Base-by-base conservation (phyloP, 2,888 invertebrate species). In the Tachina lurida region DNA sequence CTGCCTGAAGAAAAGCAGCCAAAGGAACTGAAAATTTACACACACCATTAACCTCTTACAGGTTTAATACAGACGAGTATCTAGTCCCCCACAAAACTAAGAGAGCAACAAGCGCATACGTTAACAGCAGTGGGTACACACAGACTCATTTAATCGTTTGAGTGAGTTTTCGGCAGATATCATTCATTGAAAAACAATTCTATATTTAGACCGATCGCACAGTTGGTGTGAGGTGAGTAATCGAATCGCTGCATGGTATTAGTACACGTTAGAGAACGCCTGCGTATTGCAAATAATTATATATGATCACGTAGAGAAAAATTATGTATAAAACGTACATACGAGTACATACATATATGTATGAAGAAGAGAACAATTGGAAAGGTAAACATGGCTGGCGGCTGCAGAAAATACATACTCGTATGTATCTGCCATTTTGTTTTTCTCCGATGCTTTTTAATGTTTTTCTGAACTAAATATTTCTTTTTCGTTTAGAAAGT, bases 161-260 rank as follows among this genome's bases (percentile, higher is more conserved):
- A 86, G 79, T 76, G 86, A 86, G 71, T 74, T 80, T 52, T 19
- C 56, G 10, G 45, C 49, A 43, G 70, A 60, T 15, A 62, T 54
- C 63, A 54, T 31, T 43, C 52, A 22, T 43, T 63, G 52, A 13
- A 62, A 67, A 83, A 81, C 60, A 85, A 73, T 76, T 86, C 86
- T 86, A 86, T 86, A 83, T 86, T 83, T 86, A 83, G 86, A 75
- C 79, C 45, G 71, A 83, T 76, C 75, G n/a, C 13, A 45, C 4
- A 58, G 47, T 58, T 45, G 68, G 71, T 76, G 76, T 83, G 60
- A 63, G 67, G 79, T 80, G 67, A 70, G 67, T 76, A 58, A 63
- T 58, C 17, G 17, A 54, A 76, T 22, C 60, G n/a, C 13, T 56
- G 43, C 63, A 39, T 12, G 77, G 78, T 54, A 41, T 71, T 54